Percentiles rank a stretch among this genome's conserved stretches.
phyloP scores from a whole-genome alignment of 2,113 vertebrate species.

The Chrysochloris asiatica region DNA sequence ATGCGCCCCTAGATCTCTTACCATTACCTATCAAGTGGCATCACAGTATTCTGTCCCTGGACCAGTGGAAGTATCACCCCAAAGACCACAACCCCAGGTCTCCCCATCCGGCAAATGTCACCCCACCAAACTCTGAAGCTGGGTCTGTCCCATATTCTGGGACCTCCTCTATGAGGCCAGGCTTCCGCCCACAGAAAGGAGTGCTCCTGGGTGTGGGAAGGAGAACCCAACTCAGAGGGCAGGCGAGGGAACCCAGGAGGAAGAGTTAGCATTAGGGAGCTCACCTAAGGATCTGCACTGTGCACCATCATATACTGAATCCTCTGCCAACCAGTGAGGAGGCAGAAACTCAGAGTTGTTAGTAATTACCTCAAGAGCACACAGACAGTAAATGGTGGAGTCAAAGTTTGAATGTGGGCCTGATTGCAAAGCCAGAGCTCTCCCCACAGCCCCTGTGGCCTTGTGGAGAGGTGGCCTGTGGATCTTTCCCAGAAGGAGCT shows the following conservation, averaged over 20 bases:
- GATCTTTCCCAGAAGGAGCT: too few relatives aligned
- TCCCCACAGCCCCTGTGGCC: accelerated
- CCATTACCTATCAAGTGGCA: too few relatives aligned
- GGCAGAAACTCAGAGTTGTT: background rate
- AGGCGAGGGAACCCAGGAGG: background rate
- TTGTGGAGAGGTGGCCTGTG: accelerated
- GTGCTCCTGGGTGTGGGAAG: background rate
- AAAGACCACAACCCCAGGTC: too few relatives aligned
- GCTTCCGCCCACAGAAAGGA: background rate
- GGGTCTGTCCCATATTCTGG: background rate
- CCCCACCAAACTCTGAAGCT: background rate
- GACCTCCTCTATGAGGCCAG: background rate
- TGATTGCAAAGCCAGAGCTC: background rate
- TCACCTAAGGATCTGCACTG: background rate
- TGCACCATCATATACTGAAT: too few relatives aligned
- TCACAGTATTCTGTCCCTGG: too few relatives aligned
- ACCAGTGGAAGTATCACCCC: too few relatives aligned
- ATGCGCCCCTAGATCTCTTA: too few relatives aligned
- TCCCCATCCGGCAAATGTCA: too few relatives aligned
- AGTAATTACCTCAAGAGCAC: accelerated
- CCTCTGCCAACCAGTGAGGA: background rate
- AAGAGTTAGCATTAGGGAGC: background rate
- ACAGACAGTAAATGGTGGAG: accelerated
- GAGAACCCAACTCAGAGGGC: background rate
- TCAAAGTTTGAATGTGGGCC: background rate